Evolutionary conservation across 2,888 invertebrate genomes (phyloP).

Genomic region (Mimas tiliae): DNA sequence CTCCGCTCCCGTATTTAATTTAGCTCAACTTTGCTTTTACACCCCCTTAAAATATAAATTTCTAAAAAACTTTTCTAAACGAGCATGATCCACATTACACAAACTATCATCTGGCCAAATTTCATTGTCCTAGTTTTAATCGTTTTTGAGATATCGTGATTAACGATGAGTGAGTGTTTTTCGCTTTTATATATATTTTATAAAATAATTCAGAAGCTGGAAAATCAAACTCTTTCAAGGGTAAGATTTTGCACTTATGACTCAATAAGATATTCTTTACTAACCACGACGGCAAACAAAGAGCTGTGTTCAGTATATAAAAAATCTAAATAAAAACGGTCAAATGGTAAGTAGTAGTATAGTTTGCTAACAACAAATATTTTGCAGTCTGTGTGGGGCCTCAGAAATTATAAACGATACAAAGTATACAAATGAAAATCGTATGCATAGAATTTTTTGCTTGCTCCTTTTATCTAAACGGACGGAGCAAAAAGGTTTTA

Average conservation of each 20-base stretch:
- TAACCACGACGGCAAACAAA: not conserved
- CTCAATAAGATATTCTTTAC: not conserved
- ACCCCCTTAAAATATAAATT: too few relatives aligned
- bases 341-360: not conserved
- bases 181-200: too few relatives aligned
- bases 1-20: too few relatives aligned
- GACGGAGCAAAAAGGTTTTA: not conserved
- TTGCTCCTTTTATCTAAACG: conserved; percentile 2
- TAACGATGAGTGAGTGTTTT: too few relatives aligned
- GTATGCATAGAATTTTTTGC: not conserved
- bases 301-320: not conserved
- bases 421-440: not conserved
- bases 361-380: conserved; percentile 19
- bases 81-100: too few relatives aligned
- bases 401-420: conserved; percentile 1
- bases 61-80: too few relatives aligned
- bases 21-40: too few relatives aligned
- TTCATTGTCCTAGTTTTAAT: too few relatives aligned
- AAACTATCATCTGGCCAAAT: too few relatives aligned
- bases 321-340: conserved; percentile 17
- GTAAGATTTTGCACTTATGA: not conserved
- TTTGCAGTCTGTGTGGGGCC: conserved; percentile 8
- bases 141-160: too few relatives aligned
- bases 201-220: not conserved
- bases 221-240: not conserved